These are phyloP conservation scores for Rhyacichthys aspro DNA, from an alignment of 2,797 vertebrate genomes.

Conservation along the genomic window DNA sequence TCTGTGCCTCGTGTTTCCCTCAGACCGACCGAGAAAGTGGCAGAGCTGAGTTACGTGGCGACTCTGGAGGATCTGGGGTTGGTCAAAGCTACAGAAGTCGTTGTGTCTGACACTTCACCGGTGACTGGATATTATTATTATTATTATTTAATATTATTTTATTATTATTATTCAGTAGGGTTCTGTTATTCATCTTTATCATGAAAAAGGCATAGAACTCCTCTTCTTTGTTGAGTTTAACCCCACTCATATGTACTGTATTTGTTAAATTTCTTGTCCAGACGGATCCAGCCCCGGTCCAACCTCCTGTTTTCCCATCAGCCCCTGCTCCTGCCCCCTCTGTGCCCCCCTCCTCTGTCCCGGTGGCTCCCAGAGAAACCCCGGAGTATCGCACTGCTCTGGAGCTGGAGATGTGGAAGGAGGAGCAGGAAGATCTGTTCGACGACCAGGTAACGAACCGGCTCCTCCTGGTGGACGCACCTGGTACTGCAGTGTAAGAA, in stretches of 20 bases:
- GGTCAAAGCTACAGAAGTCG: constrained; percentile 85
- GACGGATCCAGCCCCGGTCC: constrained; percentile 56
- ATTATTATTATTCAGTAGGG: too few relatives aligned
- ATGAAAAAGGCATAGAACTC: too few relatives aligned
- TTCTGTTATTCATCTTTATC: too few relatives aligned
- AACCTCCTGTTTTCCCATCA: constrained; percentile 13
- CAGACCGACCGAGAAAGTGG: constrained; percentile 84
- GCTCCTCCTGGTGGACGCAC: background rate
- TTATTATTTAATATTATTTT: too few relatives aligned
- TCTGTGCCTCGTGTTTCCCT: background rate
- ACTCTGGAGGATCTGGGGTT: constrained; percentile 92
- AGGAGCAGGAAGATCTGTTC: constrained; percentile 94
- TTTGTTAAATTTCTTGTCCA: constrained; percentile 38
- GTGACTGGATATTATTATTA: too few relatives aligned
- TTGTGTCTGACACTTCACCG: constrained; percentile 87
- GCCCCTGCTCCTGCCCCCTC: constrained; percentile 16
- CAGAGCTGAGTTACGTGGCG: constrained; percentile 85
- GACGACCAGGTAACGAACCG: constrained; percentile 89
- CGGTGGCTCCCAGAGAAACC: constrained; percentile 80
- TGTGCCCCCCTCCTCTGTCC: constrained; percentile 6
- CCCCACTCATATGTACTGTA: too few relatives aligned
- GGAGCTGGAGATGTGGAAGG: constrained; percentile 98
- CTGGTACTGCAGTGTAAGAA: background rate
- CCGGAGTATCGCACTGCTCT: constrained; percentile 92
- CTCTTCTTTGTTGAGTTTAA: too few relatives aligned